These are phyloP conservation scores for Coccyzus lansbergi DNA, from an alignment of 2,797 vertebrate genomes.

Conservation along the genomic window DNA sequence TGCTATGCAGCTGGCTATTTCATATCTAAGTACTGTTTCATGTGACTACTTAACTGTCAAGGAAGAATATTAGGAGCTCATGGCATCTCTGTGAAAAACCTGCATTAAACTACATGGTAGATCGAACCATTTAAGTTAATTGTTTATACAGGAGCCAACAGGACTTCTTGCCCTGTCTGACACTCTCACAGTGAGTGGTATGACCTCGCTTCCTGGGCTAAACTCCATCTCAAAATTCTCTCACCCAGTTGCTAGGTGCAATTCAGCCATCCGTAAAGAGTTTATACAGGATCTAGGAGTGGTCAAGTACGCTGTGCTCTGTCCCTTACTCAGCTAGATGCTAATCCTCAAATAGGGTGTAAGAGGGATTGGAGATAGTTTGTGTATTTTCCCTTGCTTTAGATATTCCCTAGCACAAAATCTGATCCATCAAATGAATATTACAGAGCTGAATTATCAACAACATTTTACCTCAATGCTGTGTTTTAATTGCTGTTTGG, in stretches of 20 bases:
- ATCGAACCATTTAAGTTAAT: background rate
- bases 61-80: background rate
- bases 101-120: background rate
- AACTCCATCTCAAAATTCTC: background rate
- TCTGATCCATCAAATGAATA: background rate
- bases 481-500: background rate
- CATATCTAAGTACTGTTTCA: background rate
- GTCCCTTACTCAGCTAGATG: background rate
- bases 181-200: background rate
- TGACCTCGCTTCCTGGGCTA: background rate
- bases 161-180: background rate
- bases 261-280: background rate
- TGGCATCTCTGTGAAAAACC: background rate
- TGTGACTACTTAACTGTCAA: background rate
- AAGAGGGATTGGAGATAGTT: rapidly evolving
- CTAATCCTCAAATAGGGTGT: rapidly evolving
- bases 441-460: background rate
- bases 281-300: background rate
- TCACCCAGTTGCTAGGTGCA: background rate
- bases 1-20: background rate
- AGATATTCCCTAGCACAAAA: background rate
- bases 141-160: background rate
- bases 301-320: background rate
- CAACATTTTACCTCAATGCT: background rate
- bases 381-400: background rate